Evolutionary conservation across 2,797 vertebrate genomes (phyloP), one percentile per base, ranked within the genome.

Genomic region (Cygnus olor): DNA sequence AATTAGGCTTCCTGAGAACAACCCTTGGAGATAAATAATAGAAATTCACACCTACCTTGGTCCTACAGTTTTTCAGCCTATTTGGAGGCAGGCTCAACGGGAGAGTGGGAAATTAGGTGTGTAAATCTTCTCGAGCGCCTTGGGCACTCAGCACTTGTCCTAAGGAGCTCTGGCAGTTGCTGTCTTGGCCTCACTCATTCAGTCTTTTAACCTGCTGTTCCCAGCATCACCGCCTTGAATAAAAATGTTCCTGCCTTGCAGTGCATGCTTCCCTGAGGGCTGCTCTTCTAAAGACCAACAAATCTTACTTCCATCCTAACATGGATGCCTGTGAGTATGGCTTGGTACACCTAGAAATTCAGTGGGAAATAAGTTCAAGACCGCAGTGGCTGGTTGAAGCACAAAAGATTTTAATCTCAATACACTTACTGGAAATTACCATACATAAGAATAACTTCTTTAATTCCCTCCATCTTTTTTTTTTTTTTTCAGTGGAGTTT

Each of bases 11-110:
- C 92, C 89, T 2, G 3, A 87, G 97, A 97, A 93, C 74, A 97
- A 79, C 84, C 85, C 85, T 95, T 94, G 90, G 95, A 97, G 95
- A 98, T 97, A 97, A 97, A 97, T 95, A 97, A 94, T 85, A 94
- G 89, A 97, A 97, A 96, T 96, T 97, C 97, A 97, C 96, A 96
- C 90, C 92, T 97, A 63, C 42, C 78, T 84, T 88, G 27, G 38
- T 85, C 63, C 66, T 92, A 66, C 40, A 53, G 45, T 28, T 94
- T 92, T 90, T 72, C 91, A 80, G 61, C 27, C 51, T 93, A 30
- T 87, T 82, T 92, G 76, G 71, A 71, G 84, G 53, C 64, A 85
- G 81, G 44, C 86, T 90, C 22, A 54, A 42, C 11, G 16, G 51
- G 69, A 71, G 69, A 71, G 38, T 28, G 9, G 51, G 79, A 92